A percentile compares a stretch with the other conserved stretches of the same genome.
These are phyloP conservation scores for Leptinotarsa defecta DNA, from an alignment of 1,140 invertebrate species.

Conservation along the genomic window DNA sequence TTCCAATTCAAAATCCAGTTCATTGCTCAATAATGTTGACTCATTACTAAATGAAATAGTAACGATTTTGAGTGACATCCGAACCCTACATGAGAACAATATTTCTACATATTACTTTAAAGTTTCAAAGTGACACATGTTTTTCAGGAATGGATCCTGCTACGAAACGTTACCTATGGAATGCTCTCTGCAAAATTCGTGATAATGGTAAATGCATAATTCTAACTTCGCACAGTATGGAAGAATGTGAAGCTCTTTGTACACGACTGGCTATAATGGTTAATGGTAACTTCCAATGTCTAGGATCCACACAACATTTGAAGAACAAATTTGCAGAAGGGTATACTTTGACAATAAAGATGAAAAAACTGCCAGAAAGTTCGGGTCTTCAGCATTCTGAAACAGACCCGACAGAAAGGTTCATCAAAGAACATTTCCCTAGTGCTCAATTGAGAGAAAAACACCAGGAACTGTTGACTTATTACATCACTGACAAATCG, in stretches of 20 bases:
- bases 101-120: no score
- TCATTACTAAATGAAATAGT: no score
- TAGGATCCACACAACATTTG: slow-evolving; percentile 72
- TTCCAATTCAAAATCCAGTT: no score
- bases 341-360: slow-evolving; percentile 56
- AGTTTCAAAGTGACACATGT: no score
- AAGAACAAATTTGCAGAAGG: slow-evolving; percentile 70
- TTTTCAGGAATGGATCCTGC: slow-evolving; percentile 80
- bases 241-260: slow-evolving; percentile 87
- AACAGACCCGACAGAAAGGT: slow-evolving; percentile 54
- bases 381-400: slow-evolving; percentile 17
- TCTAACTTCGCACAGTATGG: slow-evolving; percentile 83
- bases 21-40: no score
- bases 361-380: slow-evolving; percentile 43
- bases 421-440: slow-evolving; percentile 56
- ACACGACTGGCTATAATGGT: slow-evolving; percentile 87
- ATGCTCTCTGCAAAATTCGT: slow-evolving; percentile 66
- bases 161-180: slow-evolving; percentile 79
- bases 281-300: slow-evolving; percentile 75
- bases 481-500: slow-evolving; percentile 66
- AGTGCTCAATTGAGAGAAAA: slow-evolving; percentile 66
- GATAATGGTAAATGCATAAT: slow-evolving; percentile 72
- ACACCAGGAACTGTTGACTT: slow-evolving; percentile 76
- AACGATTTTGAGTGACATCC: no score
- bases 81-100: no score